These are phyloP conservation scores for Nomada ferruginata DNA, from an alignment of 2,888 invertebrate species.

Conservation along the genomic window DNA sequence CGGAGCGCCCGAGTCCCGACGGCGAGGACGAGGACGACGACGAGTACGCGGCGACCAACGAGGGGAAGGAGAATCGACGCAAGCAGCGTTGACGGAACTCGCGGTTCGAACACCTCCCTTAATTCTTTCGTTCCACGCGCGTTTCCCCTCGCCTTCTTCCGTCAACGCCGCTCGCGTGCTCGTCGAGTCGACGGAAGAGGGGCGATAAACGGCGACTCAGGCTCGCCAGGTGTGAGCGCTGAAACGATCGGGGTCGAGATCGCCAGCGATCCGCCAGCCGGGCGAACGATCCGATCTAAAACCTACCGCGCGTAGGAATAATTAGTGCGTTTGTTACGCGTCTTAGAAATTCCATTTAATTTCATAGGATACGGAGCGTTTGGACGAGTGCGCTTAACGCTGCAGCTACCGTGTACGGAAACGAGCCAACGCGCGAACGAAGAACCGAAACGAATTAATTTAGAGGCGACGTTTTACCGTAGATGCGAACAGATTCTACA, in stretches of 20 bases:
- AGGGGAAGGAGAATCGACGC: constrained; percentile 28
- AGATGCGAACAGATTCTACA: too few species aligned
- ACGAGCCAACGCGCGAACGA: not conserved
- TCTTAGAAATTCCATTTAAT: constrained; percentile 73
- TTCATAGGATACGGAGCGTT: constrained; percentile 59
- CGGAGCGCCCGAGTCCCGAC: constrained; percentile 84
- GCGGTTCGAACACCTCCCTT: not conserved
- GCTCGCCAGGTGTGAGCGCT: not conserved
- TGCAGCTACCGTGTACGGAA: not conserved
- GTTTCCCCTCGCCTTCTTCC: not conserved
- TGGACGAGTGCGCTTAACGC: not conserved
- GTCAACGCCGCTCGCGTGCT: too few species aligned
- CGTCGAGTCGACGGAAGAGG: too few species aligned
- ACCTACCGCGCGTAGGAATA: constrained; percentile 33
- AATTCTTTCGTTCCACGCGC: not conserved
- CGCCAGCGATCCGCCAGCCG: not conserved
- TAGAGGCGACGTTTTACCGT: not conserved
- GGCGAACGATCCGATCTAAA: constrained; percentile 50
- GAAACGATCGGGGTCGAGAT: not conserved
- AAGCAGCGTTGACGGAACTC: constrained; percentile 57
- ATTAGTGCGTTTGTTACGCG: constrained; percentile 68
- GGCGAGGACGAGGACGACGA: constrained; percentile 20
- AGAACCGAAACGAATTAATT: constrained; percentile 18
- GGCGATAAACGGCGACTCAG: not conserved
- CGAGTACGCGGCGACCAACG: constrained; percentile 70